phyloP scores from a whole-genome alignment of 2,797 vertebrate genomes.

The Momotus momota region DNA sequence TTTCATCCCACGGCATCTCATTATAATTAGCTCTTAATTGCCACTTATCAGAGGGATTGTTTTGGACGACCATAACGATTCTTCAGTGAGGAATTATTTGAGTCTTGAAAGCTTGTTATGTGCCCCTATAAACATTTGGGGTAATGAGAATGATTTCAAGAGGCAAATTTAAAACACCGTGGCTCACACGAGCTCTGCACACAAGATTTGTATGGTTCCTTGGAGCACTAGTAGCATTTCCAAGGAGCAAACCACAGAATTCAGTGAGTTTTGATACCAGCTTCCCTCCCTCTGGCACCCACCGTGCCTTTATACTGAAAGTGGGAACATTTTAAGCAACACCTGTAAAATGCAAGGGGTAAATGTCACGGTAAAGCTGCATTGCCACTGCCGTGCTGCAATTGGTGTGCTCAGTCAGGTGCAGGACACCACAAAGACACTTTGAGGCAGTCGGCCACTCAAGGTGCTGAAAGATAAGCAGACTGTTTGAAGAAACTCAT shows the following conservation, averaged over 20 bases:
- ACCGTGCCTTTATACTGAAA: not conserved
- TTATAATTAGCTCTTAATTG: conserved; percentile 47
- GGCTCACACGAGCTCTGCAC: not conserved
- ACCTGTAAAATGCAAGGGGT: not conserved
- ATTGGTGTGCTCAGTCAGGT: not conserved
- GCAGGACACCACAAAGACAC: not conserved
- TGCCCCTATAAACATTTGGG: not conserved
- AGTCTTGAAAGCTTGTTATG: not conserved
- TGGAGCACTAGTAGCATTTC: not conserved
- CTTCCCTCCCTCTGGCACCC: not conserved
- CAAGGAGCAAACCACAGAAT: not conserved
- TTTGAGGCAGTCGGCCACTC: not conserved
- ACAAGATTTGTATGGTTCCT: not conserved
- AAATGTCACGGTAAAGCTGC: not conserved
- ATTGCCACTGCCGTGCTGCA: not conserved
- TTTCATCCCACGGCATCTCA: conserved; percentile 13
- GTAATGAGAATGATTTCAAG: not conserved
- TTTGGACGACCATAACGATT: conserved; percentile 8
- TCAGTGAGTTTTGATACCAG: not conserved
- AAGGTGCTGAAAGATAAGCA: not conserved
- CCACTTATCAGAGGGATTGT: conserved; percentile 28
- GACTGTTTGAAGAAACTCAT: not conserved
- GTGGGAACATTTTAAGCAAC: not conserved
- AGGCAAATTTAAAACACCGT: not conserved
- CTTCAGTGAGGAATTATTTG: conserved; percentile 18